phyloP scores from a whole-genome alignment of 2,888 invertebrate genomes.

The Amiota minor region DNA sequence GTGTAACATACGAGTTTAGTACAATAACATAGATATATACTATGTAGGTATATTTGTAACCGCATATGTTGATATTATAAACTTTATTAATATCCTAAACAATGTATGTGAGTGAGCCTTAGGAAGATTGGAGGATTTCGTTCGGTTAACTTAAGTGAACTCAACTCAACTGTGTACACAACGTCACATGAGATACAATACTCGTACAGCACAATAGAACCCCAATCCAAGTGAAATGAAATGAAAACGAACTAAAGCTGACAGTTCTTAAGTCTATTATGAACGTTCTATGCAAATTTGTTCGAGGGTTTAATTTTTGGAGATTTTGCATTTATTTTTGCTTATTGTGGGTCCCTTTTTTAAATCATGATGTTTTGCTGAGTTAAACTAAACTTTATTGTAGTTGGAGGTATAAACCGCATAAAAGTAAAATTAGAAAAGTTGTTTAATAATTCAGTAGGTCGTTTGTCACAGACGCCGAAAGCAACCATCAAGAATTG shows the following conservation, averaged over 20 bases:
- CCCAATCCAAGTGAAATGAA: background rate
- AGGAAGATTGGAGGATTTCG: constrained; percentile 37
- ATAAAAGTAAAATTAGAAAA: constrained; percentile 53
- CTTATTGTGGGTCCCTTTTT: background rate
- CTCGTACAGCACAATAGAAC: background rate
- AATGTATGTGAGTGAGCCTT: constrained; percentile 24
- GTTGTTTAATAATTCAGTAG: constrained; percentile 62
- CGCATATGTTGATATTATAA: constrained; percentile 55
- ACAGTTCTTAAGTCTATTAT: constrained; percentile 28
- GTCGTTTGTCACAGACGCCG: background rate
- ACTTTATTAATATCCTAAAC: constrained; percentile 49
- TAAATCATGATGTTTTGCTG: background rate
- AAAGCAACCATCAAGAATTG: background rate
- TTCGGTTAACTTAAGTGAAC: background rate
- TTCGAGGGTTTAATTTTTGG: constrained; percentile 12
- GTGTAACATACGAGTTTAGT: constrained; percentile 31
- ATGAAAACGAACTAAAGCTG: background rate
- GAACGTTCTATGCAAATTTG: constrained; percentile 23
- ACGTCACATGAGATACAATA: background rate
- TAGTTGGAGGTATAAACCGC: constrained; percentile 1
- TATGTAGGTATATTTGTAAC: constrained; percentile 25
- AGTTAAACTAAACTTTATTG: background rate
- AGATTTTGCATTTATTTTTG: background rate
- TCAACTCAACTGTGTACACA: background rate
- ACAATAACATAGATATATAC: constrained; percentile 39